Evolutionary conservation across 2,888 invertebrate genomes (phyloP).

Genomic region (Ichneumon xanthorius): DNA sequence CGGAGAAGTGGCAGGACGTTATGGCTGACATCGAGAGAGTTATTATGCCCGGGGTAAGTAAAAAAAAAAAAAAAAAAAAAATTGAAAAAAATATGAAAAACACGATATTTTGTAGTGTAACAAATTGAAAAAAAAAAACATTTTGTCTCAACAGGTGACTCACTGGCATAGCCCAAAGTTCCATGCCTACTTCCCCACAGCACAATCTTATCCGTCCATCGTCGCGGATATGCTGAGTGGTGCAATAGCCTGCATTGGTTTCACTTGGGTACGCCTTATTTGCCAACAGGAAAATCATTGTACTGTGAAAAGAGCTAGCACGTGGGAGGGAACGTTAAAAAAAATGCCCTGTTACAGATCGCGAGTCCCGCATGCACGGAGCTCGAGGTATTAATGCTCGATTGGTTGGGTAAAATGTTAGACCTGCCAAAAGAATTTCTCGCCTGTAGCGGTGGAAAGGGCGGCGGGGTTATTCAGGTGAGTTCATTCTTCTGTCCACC

Average conservation of each 20-base stretch:
- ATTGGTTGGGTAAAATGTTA: slow-evolving; percentile 98
- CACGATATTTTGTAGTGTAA: slow-evolving; percentile 1
- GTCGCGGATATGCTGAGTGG: slow-evolving; percentile 98
- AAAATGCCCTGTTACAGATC: slow-evolving; percentile 87
- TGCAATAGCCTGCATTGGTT: slow-evolving; percentile 98
- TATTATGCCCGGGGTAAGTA: slow-evolving; percentile 95
- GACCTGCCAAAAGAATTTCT: slow-evolving; percentile 94
- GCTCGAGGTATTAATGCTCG: slow-evolving; percentile 96
- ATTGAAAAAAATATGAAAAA: slow-evolving; percentile 18
- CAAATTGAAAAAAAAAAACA: not conserved
- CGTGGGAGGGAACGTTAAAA: slow-evolving; percentile 17
- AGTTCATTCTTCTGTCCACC: slow-evolving; percentile 14
- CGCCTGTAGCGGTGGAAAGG: slow-evolving; percentile 91
- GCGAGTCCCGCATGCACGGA: slow-evolving; percentile 98
- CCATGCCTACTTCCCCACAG: slow-evolving; percentile 98
- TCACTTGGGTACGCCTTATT: slow-evolving; percentile 92
- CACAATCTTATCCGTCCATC: slow-evolving; percentile 96
- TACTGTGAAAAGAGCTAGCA: slow-evolving; percentile 30
- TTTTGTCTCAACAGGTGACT: slow-evolving; percentile 87
- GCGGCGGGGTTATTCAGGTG: slow-evolving; percentile 93
- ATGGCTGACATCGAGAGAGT: slow-evolving; percentile 94
- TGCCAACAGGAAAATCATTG: slow-evolving; percentile 23
- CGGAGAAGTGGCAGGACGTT: slow-evolving; percentile 95
- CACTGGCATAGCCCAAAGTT: slow-evolving; percentile 99
- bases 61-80: not conserved